Base-by-base conservation (phyloP, 2,797 vertebrate species). In the Phrynocephalus vlangalii region DNA sequence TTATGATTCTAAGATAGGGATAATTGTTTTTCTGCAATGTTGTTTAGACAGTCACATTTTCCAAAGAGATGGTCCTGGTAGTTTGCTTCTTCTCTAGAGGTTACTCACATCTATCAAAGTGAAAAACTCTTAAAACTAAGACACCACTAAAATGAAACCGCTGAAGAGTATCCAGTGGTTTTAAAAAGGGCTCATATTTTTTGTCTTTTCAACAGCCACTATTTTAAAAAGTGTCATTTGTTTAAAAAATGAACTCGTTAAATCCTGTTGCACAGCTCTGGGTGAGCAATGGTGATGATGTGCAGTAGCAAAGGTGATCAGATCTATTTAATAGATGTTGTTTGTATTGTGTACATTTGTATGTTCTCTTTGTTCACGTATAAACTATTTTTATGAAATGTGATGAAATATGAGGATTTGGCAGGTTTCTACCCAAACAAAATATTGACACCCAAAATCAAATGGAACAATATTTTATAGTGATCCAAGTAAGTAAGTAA, bases 1-100 rank as follows among this genome's bases (percentile, higher is more conserved):
- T 77, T 44, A 82, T 48, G 75, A 66, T 77, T 56, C 73, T 75
- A 20, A 52, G 71, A 48, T 10, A 68, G n/a, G 76, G 72, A 82
- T 77, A 68, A 76, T 67, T 33, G 56, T 48, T 50, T 75, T 79
- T 81, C 48, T 33, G 60, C 22, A 56, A 8, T 8, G 44, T 56
- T 68, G 22, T 77, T 87, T 87, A 76, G 13, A 68, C 63, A 68
- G 33, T 28, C 22, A n/a, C 72, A 76, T 76, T 26, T 76, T 70
- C 30, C 28, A 52, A 2, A 22, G 15, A 85, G 83, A 48, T 76
- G 56, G 22, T 56, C n/a, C 13, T 15, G 60, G 4, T 77, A 30
- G 44, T 20, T 68, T 9, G 5, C 11, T 33, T 68, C n/a, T 38
- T 26, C 33, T 38, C 48, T 73, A 33, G 50, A 76, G 76, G 8